A percentile compares a stretch with the other conserved stretches of the same genome.
phyloP scores from a whole-genome alignment of 2,797 vertebrate genomes.

The Thripadectes ignobilis region DNA sequence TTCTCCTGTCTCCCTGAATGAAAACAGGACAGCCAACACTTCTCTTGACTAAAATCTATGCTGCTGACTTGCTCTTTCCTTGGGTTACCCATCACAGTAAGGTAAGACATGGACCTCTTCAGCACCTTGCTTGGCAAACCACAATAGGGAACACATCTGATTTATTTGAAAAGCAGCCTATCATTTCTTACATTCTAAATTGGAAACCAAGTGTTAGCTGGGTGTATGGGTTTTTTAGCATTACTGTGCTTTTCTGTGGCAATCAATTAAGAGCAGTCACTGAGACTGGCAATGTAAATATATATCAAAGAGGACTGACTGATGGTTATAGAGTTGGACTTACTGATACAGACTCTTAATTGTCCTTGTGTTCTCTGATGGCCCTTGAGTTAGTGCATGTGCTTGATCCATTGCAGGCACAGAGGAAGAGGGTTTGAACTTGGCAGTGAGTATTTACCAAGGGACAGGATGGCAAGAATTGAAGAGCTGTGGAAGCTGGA shows the following conservation, averaged over 20 bases:
- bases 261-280: neutral
- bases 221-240: neutral
- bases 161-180: neutral
- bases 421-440: neutral
- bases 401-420: neutral
- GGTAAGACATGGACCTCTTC: neutral
- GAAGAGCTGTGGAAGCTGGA: neutral
- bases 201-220: neutral
- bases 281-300: neutral
- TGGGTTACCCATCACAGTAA: neutral
- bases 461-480: neutral
- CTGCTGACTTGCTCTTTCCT: neutral
- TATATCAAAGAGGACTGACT: neutral
- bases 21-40: neutral
- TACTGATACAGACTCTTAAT: neutral
- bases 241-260: neutral
- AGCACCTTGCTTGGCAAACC: neutral
- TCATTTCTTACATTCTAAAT: neutral
- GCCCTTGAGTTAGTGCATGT: neutral
- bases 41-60: neutral
- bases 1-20: neutral
- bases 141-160: neutral
- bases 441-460: neutral
- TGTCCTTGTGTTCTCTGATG: neutral
- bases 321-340: neutral